Evolutionary conservation across 2,797 vertebrate genomes (phyloP), one percentile per base, ranked within the genome.

Genomic region (Gymnothorax javanicus): DNA sequence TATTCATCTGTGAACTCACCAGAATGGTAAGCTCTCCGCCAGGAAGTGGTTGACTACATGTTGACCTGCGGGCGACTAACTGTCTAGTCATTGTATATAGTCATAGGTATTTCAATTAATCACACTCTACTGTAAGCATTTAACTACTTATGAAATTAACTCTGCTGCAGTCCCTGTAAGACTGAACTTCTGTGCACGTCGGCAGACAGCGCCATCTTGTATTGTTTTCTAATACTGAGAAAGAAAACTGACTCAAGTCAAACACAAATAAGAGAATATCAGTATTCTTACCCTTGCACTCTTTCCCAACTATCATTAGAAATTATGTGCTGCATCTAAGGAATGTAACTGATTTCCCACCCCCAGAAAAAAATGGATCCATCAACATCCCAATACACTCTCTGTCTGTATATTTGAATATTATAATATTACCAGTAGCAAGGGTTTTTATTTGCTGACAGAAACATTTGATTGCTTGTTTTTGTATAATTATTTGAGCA

Each of bases 401-500:
- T 27, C 11, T 71, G 15, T 60, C 58, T 64, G 17, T 71, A 25
- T 50, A 79, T 79, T 52, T 52, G 52, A 6, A 50, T 20, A 52
- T 7, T 79, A 20, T 27, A 79, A 79, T 33, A 79, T 79, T 50
- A 79, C 75, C 64, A 67, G 15, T 20, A 50, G 52, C 52, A 20
- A 12, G 27, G 33, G 23, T 79, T 33, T 33, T 23, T 79, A 52
- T 43, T 50, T 79, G 75, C 13, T 27, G 75, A 54, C 13, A 7
- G 6, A 79, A 79, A 13, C 15, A 50, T 17, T 50, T 33, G 75
- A 50, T 12, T 79, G 17, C 50, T 79, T 79, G 75, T 33, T 79
- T 33, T 12, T 79, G 75, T 79, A 52, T 52, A 52, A 79, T 79
- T 52, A 79, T 54, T 79, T 79, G 75, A 17, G 43, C 43, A 79